Conservation (phyloP, 35 echinoderm and acorn worm species). For the Stichopus chloronotus region DNA sequence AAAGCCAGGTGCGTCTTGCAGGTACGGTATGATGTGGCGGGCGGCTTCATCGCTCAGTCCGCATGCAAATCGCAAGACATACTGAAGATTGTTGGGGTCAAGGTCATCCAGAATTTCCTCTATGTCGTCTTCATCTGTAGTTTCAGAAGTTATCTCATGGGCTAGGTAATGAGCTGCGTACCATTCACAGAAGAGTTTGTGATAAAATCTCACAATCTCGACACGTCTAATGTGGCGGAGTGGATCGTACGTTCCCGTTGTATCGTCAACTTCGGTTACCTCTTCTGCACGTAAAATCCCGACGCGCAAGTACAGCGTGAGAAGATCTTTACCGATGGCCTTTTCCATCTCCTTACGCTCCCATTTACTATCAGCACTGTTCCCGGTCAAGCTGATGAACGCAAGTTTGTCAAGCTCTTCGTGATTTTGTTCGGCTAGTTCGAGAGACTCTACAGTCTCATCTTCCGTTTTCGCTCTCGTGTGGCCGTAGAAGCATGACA, state of each 20-base stretch:
- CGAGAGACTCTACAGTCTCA: conserved; percentile 28
- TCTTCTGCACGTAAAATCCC: conserved; percentile 10
- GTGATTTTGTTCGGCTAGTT: background rate
- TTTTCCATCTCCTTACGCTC: background rate
- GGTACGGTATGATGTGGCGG: background rate
- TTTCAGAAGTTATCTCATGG: background rate
- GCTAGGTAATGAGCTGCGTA: conserved; percentile 22
- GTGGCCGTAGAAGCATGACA: conserved; percentile 42
- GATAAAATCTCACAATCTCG: background rate
- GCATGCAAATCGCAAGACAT: conserved; percentile 34
- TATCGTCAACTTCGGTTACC: background rate
- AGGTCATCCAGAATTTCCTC: conserved; percentile 20
- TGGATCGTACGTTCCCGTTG: background rate
- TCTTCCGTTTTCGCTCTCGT: conserved; percentile 6
- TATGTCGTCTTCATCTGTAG: conserved; percentile 6
- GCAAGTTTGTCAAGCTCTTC: background rate
- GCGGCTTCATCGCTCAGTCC: conserved; percentile 2
- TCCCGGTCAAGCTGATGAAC: background rate
- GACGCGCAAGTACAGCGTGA: background rate
- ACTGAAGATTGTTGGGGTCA: background rate
- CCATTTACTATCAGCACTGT: background rate
- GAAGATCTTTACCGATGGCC: background rate
- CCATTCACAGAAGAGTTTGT: conserved; percentile 40
- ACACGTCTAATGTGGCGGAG: background rate
- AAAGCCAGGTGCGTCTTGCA: background rate